These are phyloP conservation scores for Onychomys arenicola DNA, from an alignment of 2,797 vertebrate species.

Conservation along the genomic window DNA sequence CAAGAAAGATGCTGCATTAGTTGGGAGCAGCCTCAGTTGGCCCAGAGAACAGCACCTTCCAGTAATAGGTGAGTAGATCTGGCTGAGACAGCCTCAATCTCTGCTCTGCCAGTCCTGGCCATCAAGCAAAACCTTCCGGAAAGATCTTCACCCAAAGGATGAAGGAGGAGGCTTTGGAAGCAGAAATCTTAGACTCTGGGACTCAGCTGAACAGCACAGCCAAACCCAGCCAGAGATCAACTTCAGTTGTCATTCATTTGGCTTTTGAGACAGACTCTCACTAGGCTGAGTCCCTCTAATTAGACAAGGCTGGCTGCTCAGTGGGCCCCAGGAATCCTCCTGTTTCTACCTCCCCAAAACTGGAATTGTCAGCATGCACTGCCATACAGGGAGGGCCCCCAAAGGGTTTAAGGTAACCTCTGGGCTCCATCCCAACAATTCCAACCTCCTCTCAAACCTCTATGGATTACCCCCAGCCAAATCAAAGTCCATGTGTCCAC, in stretches of 20 bases:
- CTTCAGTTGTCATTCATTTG: neutral
- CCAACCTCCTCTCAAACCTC: neutral
- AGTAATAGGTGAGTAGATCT: neutral
- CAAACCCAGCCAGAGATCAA: neutral
- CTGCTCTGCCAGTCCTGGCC: neutral
- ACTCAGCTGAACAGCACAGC: neutral
- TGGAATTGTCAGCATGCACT: too few species aligned
- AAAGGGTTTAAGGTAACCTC: slow-evolving; percentile 57
- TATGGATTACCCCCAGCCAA: neutral
- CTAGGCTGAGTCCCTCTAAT: neutral
- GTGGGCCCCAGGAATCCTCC: neutral
- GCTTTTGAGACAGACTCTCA: neutral
- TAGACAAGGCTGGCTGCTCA: neutral
- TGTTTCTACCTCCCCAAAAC: neutral
- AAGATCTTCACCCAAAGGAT: neutral
- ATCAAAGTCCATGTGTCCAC: neutral
- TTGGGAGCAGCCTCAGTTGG: neutral
- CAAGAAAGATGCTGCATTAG: slow-evolving; percentile 1
- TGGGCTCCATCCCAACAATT: slow-evolving; percentile 41
- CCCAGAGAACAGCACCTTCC: neutral
- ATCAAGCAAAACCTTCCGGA: neutral
- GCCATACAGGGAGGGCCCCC: neutral
- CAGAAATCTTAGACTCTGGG: neutral
- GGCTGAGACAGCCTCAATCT: neutral
- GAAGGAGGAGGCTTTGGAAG: slow-evolving; percentile 45